phyloP scores from a whole-genome alignment of 2,888 invertebrate species.

The Polymixis flavicincta region DNA sequence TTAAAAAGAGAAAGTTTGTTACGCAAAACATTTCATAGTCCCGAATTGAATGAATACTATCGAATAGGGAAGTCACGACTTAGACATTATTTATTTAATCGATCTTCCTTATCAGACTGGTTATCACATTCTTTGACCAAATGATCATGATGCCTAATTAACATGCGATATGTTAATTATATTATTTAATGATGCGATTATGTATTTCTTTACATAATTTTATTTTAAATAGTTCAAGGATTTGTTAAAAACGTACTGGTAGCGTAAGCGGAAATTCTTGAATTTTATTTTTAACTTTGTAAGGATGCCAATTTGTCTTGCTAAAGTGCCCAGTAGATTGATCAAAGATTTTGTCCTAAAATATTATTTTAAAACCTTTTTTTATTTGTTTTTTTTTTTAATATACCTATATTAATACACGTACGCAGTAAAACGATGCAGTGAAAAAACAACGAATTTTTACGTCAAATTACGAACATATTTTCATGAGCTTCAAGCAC shows the following conservation, averaged over 20 bases:
- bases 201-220: slow-evolving; percentile 16
- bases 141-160: slow-evolving; percentile 20
- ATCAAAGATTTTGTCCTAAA: slow-evolving; percentile 9
- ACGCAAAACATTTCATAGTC: slow-evolving; percentile 63
- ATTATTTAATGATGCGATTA: slow-evolving; percentile 34
- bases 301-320: neutral
- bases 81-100: slow-evolving; percentile 49
- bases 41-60: slow-evolving; percentile 54
- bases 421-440: neutral
- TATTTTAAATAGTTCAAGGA: slow-evolving; percentile 34
- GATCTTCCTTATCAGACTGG: slow-evolving; percentile 41
- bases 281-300: slow-evolving; percentile 32
- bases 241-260: slow-evolving; percentile 2
- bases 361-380: neutral
- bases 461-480: neutral
- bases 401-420: too few species aligned
- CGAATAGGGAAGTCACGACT: slow-evolving; percentile 60
- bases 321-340: neutral
- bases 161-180: slow-evolving; percentile 15
- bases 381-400: too few species aligned
- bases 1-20: slow-evolving; percentile 67
- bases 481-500: slow-evolving; percentile 8
- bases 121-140: slow-evolving; percentile 37
- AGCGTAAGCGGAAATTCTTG: neutral
- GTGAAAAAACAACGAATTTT: neutral